These are phyloP conservation scores for Ptychodera flava DNA, from an alignment of 35 echinoderm and acorn worm species.

Conservation along the genomic window DNA sequence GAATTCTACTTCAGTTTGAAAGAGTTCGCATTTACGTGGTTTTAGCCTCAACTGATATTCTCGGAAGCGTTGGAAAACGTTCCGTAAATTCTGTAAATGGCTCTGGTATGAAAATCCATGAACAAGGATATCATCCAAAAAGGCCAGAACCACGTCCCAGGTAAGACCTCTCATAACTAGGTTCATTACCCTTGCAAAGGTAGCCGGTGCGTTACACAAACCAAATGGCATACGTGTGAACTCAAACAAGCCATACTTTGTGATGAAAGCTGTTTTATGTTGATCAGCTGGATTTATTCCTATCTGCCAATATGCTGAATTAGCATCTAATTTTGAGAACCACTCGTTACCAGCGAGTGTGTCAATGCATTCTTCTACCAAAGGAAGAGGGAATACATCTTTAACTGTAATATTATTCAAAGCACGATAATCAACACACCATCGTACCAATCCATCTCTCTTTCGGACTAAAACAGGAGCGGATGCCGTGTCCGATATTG, in stretches of 20 bases:
- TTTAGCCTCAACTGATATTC: constrained; percentile 5
- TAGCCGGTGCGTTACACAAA: constrained; percentile 12
- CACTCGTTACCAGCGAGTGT: constrained; percentile 29
- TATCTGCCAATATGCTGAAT: constrained; percentile 40
- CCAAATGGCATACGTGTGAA: constrained; percentile 52
- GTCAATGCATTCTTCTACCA: constrained; percentile 34
- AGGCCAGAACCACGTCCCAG: background rate
- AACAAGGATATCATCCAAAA: background rate
- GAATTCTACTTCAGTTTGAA: constrained; percentile 41
- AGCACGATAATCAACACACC: constrained; percentile 46
- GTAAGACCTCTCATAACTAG: background rate
- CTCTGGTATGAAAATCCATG: background rate
- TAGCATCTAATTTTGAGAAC: constrained; percentile 60
- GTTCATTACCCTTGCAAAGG: background rate
- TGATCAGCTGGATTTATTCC: constrained; percentile 5
- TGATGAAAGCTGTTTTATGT: constrained; percentile 48
- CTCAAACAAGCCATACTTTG: constrained; percentile 28
- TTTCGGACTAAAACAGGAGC: constrained; percentile 36
- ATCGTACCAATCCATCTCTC: constrained; percentile 27
- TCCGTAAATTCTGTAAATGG: background rate
- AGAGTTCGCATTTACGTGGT: constrained; percentile 35
- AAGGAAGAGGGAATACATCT: constrained; percentile 34
- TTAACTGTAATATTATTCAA: constrained; percentile 35
- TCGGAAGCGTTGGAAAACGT: background rate
- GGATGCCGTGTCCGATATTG: constrained; percentile 47